A percentile compares a stretch with the other conserved stretches of the same genome.
These are phyloP conservation scores for Polyergus mexicanus DNA, from an alignment of 1,140 invertebrate genomes.

Conservation along the genomic window DNA sequence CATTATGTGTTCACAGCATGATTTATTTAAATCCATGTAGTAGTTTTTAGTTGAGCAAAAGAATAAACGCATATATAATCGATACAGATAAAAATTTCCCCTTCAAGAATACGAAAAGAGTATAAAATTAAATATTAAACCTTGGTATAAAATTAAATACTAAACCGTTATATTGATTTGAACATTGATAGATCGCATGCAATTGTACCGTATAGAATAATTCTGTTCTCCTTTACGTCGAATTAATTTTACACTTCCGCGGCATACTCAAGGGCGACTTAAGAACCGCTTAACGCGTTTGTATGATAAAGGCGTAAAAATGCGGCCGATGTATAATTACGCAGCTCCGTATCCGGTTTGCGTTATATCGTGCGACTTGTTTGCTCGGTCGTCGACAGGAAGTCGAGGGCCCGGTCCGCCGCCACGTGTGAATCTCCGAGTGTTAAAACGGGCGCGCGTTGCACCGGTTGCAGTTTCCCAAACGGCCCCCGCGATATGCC, in stretches of 20 bases:
- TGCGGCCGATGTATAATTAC: constrained; percentile 24
- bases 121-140: background rate
- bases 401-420: constrained; percentile 25
- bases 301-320: constrained; percentile 29
- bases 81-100: background rate
- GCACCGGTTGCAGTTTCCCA: constrained; percentile 30
- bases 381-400: constrained; percentile 31
- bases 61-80: constrained; percentile 32
- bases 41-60: constrained; percentile 20
- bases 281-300: constrained; percentile 11
- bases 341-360: constrained; percentile 42
- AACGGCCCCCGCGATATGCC: constrained; percentile 20
- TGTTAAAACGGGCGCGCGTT: constrained; percentile 27
- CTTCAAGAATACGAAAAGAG: background rate
- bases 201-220: constrained; percentile 11
- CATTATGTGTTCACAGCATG: background rate
- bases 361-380: constrained; percentile 47
- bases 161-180: background rate
- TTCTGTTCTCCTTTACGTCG: background rate
- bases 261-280: constrained; percentile 8
- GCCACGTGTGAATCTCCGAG: constrained; percentile 45
- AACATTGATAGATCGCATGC: background rate
- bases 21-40: constrained; percentile 36
- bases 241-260: constrained; percentile 47
- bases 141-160: too few relatives aligned